Evolutionary conservation across 2,797 vertebrate genomes (phyloP).

Genomic region (Peromyscus melanophrys): DNA sequence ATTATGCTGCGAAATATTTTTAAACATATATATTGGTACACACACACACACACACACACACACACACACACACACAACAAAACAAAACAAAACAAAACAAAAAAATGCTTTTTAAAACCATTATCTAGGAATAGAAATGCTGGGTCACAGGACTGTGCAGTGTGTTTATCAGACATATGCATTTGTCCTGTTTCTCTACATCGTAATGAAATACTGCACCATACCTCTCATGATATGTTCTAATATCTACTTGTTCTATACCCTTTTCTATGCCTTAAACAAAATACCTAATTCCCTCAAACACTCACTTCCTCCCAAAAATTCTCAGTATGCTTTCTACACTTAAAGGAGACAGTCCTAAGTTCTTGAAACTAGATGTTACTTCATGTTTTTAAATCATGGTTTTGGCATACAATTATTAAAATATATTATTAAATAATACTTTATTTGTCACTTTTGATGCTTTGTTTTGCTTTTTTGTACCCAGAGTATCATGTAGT

Average conservation of each 20-base stretch:
- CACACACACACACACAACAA: no score
- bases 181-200: background rate
- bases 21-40: background rate
- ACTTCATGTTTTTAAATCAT: background rate
- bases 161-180: background rate
- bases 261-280: background rate
- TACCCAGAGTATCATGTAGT: background rate
- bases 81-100: no score
- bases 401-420: no score
- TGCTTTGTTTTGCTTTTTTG: background rate
- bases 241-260: background rate
- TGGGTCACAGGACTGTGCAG: background rate
- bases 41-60: no score
- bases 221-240: background rate
- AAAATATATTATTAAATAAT: background rate
- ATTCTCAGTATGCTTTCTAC: background rate
- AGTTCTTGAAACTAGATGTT: background rate
- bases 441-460: background rate
- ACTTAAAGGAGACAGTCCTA: background rate
- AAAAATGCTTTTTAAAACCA: background rate
- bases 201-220: background rate
- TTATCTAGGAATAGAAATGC: background rate
- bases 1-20: background rate
- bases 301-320: rapidly evolving
- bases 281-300: background rate